Evolutionary conservation across 2,113 vertebrate species (phyloP), one percentile per base, ranked within the genome.

Genomic region (Entelurus aequoreus): DNA sequence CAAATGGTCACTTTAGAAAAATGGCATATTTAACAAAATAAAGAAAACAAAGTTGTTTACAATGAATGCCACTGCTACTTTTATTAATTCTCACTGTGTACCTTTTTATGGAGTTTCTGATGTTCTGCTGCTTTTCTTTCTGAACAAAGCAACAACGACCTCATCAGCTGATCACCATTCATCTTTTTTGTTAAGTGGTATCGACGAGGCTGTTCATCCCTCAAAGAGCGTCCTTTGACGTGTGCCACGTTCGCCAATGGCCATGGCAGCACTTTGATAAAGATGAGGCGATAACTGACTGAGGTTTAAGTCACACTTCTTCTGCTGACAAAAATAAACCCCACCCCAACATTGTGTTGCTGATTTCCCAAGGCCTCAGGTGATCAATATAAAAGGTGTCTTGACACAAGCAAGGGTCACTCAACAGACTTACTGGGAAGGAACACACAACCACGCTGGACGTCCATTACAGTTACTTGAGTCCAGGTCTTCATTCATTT

Each of bases 371-470:
- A 61, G 65, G 74, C 76, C 74, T 77, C 66, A 70, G 71, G 69
- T 79, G 74, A 72, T 75, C 75, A 47, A 65, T 80, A 89, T 91
- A 90, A 80, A 87, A 84, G 73, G 63, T 61, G 13, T 47, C 51
- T 59, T 54, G 54, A 19, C 54, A 52, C 44, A 59, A 47, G 56
- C 64, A 71, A 51, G 72, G 76, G 63, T 60, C 77, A 81, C 61
- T 37, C 51, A 28, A 56, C 54, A 74, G 51, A 64, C 37, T 51
- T 71, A 48, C 69, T 74, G 66, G 50, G 50, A 46, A 72, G 62
- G 62, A 62, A 59, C 65, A 79, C 42, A 75, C 48, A 37, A 37
- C 10, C 66, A 57, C 6, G 47, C 42, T 47, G 49, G 50, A 58
- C 19, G 21, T 67, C 38, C 21, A 56, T 21, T 35, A 11, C 6